These are phyloP conservation scores for Lacerta bilineata DNA, from an alignment of 2,797 vertebrate genomes.

Conservation along the genomic window DNA sequence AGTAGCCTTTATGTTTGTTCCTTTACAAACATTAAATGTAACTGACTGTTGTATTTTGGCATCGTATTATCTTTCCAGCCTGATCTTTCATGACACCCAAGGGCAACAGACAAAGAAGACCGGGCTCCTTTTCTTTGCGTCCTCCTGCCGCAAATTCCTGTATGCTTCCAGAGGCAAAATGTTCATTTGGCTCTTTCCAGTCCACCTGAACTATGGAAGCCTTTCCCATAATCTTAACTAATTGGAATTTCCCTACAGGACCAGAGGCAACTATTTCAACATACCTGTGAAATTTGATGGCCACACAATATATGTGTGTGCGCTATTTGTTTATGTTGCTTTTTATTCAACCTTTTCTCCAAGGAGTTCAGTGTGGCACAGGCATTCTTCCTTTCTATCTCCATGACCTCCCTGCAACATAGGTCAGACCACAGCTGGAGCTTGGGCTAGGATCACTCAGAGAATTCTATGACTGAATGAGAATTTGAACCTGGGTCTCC, in stretches of 20 bases:
- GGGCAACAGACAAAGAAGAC: neutral
- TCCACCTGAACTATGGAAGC: neutral
- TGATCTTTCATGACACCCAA: conserved; percentile 17
- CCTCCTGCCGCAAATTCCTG: neutral
- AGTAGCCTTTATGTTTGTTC: conserved; percentile 30
- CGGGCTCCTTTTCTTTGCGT: neutral
- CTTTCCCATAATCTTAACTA: conserved; percentile 34
- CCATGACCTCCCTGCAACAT: neutral
- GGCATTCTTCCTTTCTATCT: neutral
- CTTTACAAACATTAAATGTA: conserved; percentile 38
- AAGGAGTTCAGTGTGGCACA: neutral
- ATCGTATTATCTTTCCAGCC: conserved; percentile 20
- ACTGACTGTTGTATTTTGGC: neutral
- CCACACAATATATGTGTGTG: neutral
- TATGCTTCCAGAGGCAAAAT: too few species aligned
- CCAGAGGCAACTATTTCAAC: conserved; percentile 18
- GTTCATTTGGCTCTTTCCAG: too few species aligned
- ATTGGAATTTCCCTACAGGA: conserved; percentile 31
- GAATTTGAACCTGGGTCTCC: neutral
- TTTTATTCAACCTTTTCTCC: neutral
- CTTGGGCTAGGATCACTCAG: neutral
- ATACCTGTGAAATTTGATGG: neutral
- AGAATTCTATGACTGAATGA: neutral
- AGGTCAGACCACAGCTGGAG: neutral
- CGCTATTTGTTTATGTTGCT: neutral